Percentiles rank a stretch among this genome's conserved stretches.
These are phyloP conservation scores for Helogale parvula DNA, from an alignment of 2,113 vertebrate species.

Conservation along the genomic window DNA sequence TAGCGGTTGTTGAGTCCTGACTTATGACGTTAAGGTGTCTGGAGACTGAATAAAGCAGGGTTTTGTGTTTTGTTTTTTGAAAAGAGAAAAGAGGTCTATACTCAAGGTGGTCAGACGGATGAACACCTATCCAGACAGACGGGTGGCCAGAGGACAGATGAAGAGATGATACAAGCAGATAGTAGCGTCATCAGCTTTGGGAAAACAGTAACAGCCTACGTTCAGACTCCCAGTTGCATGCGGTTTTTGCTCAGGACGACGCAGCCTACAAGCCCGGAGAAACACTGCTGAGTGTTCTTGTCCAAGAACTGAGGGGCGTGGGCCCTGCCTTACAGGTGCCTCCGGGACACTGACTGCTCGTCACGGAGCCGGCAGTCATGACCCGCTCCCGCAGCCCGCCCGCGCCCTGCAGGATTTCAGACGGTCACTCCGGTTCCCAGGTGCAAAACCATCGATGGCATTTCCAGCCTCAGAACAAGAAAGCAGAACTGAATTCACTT, in stretches of 20 bases:
- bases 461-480: background rate
- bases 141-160: background rate
- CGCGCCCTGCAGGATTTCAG: background rate
- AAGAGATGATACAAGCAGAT: fast-evolving
- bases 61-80: background rate
- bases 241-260: background rate
- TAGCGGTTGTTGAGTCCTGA: background rate
- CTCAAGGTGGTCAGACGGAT: background rate
- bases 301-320: background rate
- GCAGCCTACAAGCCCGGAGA: background rate
- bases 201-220: background rate
- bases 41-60: background rate
- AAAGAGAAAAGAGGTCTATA: background rate
- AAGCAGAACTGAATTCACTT: too few species aligned
- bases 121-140: background rate
- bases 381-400: background rate
- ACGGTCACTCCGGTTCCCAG: background rate
- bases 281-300: background rate
- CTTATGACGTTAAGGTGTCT: background rate
- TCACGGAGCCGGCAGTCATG: background rate
- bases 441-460: background rate
- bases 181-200: background rate
- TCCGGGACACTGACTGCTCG: background rate
- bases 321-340: background rate
- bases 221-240: background rate